Evolutionary conservation across 2,113 vertebrate genomes (phyloP), one percentile per base, ranked within the genome.

Genomic region (Ursus arctos): DNA sequence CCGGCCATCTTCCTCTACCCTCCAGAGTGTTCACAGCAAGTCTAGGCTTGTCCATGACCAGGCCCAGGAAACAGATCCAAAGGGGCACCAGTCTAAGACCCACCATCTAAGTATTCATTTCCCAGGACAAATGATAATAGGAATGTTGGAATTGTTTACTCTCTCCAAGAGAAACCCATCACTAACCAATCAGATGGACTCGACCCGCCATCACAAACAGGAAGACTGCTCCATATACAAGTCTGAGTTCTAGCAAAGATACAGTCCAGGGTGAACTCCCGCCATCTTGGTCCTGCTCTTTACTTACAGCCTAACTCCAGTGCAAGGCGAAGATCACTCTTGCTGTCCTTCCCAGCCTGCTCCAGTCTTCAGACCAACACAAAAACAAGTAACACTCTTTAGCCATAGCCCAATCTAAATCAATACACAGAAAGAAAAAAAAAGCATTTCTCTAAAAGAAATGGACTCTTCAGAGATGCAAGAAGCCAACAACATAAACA

Each of bases 371-470:
- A 51, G 8, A 72, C 43, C 65, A 89, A 26, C n/a, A 28, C 4
- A 16, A 76, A 67, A 89, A 63, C 36, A 91, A 63, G 49, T 71
- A 76, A 71, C n/a, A 81, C 40, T 72, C 63, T 31, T 77, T 21
- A 95, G 18, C 40, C 3, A 21, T 1, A 83, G 26, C 24, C 26
- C 33, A 4, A 47, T 86, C 67, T 76, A 53, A 53, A 0, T 53
- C 51, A 13, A 53, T 53, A 53, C 13, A 53, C 51, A 53, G 14
- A 4, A 53, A 53, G 85, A 59, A 24, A 71, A 81, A 89, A 31
- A 33, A 40, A 94, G 53, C n/a, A 72, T 93, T 61, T 69, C 53
- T 85, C 72, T 69, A 31, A 94, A 97, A 94, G 86, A 85, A 65
- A 74, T 6, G 72, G 10, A 91, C 31, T 94, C 67, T 77, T 97